These are phyloP conservation scores for Protobothrops mucrosquamatus DNA, from an alignment of 2,113 vertebrate species.

Conservation along the genomic window DNA sequence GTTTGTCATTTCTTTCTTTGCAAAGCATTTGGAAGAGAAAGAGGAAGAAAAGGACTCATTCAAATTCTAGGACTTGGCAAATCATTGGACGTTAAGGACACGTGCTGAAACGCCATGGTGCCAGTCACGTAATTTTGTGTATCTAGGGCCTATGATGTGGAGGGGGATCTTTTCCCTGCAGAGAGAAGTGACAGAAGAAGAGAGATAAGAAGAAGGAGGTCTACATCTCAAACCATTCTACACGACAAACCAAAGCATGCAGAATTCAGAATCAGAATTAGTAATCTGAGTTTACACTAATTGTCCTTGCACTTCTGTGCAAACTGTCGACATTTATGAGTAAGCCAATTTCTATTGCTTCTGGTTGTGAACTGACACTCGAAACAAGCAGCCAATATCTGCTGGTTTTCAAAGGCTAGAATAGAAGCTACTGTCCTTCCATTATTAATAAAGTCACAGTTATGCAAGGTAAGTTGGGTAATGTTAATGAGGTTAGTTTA, in stretches of 20 bases:
- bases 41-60: slow-evolving; percentile 58
- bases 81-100: slow-evolving; percentile 96
- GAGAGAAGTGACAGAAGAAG: slow-evolving; percentile 70
- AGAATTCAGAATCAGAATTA: slow-evolving; percentile 58
- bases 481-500: background rate
- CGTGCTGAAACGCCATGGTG: slow-evolving; percentile 97
- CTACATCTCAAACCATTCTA: slow-evolving; percentile 43
- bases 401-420: background rate
- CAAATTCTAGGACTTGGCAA: slow-evolving; percentile 54
- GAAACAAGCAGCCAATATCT: background rate
- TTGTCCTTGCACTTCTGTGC: background rate
- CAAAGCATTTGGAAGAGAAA: slow-evolving; percentile 63
- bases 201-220: slow-evolving; percentile 60
- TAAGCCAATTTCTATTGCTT: background rate
- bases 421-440: background rate
- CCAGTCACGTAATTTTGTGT: slow-evolving; percentile 96
- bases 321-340: background rate
- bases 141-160: slow-evolving; percentile 89
- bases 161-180: slow-evolving; percentile 86
- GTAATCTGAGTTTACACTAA: background rate
- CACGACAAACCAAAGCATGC: slow-evolving; percentile 58
- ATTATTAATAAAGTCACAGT: background rate
- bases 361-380: background rate
- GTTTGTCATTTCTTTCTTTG: slow-evolving; percentile 32
- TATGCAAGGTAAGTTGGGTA: background rate